Evolutionary conservation across 2,888 invertebrate species (phyloP).

Genomic region (Eupithecia dodoneata): DNA sequence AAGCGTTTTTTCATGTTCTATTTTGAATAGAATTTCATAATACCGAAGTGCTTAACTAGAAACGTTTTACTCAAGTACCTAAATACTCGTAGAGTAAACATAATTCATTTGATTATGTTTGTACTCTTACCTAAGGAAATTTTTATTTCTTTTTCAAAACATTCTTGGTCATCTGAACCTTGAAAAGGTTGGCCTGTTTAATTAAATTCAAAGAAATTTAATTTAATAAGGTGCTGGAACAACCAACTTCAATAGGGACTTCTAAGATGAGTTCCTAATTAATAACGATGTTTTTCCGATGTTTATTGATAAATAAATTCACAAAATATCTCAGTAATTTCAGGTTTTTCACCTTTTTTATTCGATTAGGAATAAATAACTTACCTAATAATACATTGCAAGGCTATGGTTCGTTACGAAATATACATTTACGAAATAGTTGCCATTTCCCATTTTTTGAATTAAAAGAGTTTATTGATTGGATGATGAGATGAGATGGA

Average conservation of each 20-base stretch:
- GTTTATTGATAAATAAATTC: neutral
- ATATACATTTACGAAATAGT: too few species aligned
- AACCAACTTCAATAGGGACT: conserved; percentile 7
- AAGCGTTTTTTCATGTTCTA: neutral
- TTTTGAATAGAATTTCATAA: neutral
- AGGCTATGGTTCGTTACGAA: too few species aligned
- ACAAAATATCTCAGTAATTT: neutral
- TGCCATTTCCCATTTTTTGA: too few species aligned
- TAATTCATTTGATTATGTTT: neutral
- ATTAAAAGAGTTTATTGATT: too few species aligned
- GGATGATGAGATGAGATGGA: too few species aligned
- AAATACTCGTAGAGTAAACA: neutral
- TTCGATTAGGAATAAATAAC: too few species aligned
- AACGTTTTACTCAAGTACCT: neutral
- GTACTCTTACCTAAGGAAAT: neutral
- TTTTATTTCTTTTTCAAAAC: neutral
- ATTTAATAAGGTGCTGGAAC: neutral
- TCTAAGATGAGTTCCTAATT: conserved; percentile 23
- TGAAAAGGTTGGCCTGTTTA: neutral
- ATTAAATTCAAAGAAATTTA: neutral
- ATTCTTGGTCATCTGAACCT: neutral
- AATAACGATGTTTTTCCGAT: conserved; percentile 14
- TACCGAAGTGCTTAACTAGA: neutral
- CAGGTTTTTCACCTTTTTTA: neutral
- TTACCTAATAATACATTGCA: too few species aligned